Percentiles rank a stretch among this genome's conserved stretches.
phyloP scores from a whole-genome alignment of 2,888 invertebrate genomes.

The Ormyrus labotus region DNA sequence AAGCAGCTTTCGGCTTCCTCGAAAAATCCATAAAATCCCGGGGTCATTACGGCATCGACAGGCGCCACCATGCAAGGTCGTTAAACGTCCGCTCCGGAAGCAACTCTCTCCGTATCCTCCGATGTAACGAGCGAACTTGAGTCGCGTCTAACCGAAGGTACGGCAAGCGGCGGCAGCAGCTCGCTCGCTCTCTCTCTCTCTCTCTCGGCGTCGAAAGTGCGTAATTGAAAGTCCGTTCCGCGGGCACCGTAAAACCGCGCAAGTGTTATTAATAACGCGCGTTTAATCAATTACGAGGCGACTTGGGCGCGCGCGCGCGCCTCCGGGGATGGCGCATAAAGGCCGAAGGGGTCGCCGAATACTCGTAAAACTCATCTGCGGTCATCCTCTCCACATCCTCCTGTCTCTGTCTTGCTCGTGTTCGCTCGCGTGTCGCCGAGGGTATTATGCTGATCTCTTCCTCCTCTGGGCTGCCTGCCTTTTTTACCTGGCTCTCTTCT shows the following conservation, averaged over 20 bases:
- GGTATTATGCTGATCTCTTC: not conserved
- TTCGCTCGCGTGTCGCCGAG: too few relatives aligned
- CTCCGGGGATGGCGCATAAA: conserved; percentile 57
- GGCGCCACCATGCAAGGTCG: conserved; percentile 30
- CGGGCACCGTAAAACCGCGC: conserved; percentile 55
- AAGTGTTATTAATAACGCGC: conserved; percentile 67
- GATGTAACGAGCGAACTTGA: conserved; percentile 47
- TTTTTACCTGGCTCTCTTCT: too few relatives aligned
- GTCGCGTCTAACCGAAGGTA: not conserved
- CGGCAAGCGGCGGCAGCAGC: not conserved
- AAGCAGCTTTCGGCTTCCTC: too few relatives aligned
- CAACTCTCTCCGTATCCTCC: not conserved
- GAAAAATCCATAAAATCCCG: too few relatives aligned
- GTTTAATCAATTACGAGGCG: conserved; percentile 67
- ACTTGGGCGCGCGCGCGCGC: conserved; percentile 44
- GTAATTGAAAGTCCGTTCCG: conserved; percentile 53
- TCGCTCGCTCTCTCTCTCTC: too few relatives aligned
- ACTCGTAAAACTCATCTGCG: conserved; percentile 72
- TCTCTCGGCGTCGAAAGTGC: conserved; percentile 27
- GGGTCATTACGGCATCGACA: too few relatives aligned
- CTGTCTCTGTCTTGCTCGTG: not conserved
- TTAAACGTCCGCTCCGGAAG: conserved; percentile 38
- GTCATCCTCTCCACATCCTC: conserved; percentile 60
- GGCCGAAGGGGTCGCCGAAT: conserved; percentile 60
- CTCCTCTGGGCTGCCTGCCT: not conserved